A percentile compares a stretch with the other conserved stretches of the same genome.
Conservation (phyloP, 2,113 vertebrate species). For the Dicentrarchus labrax region DNA sequence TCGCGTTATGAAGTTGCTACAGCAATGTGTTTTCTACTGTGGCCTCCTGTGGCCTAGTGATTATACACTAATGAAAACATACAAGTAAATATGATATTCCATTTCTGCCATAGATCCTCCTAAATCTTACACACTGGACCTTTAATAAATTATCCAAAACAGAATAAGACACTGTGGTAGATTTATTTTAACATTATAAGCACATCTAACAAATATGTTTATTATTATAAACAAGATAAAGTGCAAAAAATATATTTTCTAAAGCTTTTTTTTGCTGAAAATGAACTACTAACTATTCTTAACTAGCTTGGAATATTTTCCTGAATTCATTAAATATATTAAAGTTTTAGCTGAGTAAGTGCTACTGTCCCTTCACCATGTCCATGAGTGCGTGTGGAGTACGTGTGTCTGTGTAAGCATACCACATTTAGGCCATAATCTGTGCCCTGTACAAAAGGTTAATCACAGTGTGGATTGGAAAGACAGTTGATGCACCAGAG, state of each 20-base stretch:
- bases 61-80: too few relatives aligned
- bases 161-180: not conserved
- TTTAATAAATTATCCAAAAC: not conserved
- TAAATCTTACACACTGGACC: too few relatives aligned
- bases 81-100: too few relatives aligned
- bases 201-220: not conserved
- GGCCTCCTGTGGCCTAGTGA: too few relatives aligned
- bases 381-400: not conserved
- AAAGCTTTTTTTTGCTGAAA: too few relatives aligned
- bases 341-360: not conserved
- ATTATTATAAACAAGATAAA: not conserved
- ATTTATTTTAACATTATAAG: too few relatives aligned
- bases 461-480: slow-evolving; percentile 56
- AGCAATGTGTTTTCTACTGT: too few relatives aligned
- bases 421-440: slow-evolving; percentile 63
- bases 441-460: slow-evolving; percentile 60
- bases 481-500: slow-evolving; percentile 43
- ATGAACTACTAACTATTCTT: too few relatives aligned
- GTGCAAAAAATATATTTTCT: not conserved
- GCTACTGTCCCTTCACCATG: not conserved
- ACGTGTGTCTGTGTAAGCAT: not conserved
- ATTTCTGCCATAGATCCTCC: too few relatives aligned
- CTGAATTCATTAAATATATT: not conserved
- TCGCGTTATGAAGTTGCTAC: not conserved
- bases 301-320: not conserved